Conservation (phyloP, 2,888 invertebrate species). For the Zhengitettix transpicula region DNA sequence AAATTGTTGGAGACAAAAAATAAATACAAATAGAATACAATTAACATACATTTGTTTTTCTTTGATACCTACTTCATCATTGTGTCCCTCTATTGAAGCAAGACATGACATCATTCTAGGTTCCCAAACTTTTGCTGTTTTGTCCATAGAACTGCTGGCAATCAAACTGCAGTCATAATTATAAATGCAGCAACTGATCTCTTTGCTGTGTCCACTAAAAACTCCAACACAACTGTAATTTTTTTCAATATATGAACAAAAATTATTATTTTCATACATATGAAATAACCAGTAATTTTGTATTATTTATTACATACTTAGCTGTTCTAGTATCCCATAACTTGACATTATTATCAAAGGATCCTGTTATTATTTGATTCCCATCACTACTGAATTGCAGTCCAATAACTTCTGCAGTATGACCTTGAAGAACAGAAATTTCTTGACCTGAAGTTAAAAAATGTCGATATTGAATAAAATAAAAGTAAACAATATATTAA, state of each 20-base stretch:
- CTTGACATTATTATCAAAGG: conserved; percentile 59
- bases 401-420: conserved; percentile 59
- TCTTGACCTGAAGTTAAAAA: conserved; percentile 33
- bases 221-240: conserved; percentile 35
- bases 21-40: no score
- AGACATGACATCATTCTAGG: conserved; percentile 36
- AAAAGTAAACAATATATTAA: neutral
- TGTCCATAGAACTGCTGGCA: conserved; percentile 53
- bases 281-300: neutral
- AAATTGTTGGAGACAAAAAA: no score
- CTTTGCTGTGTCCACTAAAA: conserved; percentile 44
- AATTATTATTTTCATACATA: neutral
- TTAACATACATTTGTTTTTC: no score
- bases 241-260: neutral
- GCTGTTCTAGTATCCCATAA: conserved; percentile 56
- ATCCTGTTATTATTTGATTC: conserved; percentile 54
- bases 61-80: conserved; percentile 35
- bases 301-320: conserved; percentile 27
- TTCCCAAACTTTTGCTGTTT: conserved; percentile 56
- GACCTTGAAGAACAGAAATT: conserved; percentile 41
- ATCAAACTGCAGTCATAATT: conserved; percentile 48
- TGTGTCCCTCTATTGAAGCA: conserved; percentile 41
- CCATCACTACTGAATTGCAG: conserved; percentile 53
- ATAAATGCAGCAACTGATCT: conserved; percentile 51
- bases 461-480: neutral